A percentile compares a stretch with the other conserved stretches of the same genome.
Evolutionary conservation across 2,797 vertebrate species (phyloP).

Genomic region (Trachops cirrhosus): DNA sequence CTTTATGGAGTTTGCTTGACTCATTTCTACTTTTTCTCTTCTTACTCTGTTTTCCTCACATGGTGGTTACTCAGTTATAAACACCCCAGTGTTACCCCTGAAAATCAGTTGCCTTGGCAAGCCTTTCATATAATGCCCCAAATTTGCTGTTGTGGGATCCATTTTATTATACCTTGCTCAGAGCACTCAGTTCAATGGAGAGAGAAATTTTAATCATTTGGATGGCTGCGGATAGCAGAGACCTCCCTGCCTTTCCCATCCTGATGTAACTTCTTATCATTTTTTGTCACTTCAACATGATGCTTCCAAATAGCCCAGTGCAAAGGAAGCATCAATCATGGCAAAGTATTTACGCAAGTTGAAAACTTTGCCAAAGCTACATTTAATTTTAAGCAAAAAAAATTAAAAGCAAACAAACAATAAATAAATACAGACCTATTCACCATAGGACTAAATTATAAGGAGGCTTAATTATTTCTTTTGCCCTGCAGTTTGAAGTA

Average conservation of each 20-base stretch:
- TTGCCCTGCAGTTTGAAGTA: background rate
- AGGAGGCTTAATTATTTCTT: background rate
- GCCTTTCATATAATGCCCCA: slow-evolving; percentile 1
- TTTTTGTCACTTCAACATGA: background rate
- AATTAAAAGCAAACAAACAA: too few species aligned
- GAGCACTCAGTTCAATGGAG: background rate
- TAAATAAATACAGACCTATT: background rate
- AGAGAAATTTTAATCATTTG: slow-evolving; percentile 38
- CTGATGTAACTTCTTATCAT: background rate
- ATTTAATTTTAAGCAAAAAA: slow-evolving; percentile 49
- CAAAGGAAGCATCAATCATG: background rate
- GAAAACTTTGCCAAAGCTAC: background rate
- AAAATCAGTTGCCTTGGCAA: slow-evolving; percentile 27
- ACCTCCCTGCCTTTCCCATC: background rate
- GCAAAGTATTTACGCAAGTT: slow-evolving; percentile 1
- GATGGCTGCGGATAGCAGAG: background rate
- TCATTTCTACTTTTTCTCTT: background rate
- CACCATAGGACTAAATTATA: background rate
- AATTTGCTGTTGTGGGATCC: slow-evolving; percentile 10
- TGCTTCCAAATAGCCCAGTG: background rate
- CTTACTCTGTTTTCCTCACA: background rate
- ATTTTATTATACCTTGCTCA: slow-evolving; percentile 30
- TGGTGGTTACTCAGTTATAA: background rate
- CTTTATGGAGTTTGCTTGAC: background rate
- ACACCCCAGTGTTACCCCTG: background rate